phyloP scores from a whole-genome alignment of 35 echinoderm and acorn worm species.

The Diadema setosum region DNA sequence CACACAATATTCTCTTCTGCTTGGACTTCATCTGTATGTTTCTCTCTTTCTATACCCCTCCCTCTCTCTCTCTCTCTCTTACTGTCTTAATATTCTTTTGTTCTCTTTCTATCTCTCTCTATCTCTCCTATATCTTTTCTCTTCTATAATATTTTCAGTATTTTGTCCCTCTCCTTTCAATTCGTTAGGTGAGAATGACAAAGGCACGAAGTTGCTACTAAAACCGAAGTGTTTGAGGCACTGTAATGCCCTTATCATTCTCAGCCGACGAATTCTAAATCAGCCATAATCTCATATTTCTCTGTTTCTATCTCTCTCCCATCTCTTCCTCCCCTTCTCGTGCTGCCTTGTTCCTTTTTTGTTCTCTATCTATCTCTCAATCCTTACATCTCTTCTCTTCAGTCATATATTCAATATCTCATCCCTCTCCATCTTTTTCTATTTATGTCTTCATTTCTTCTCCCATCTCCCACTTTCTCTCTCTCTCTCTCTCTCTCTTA shows the following conservation, averaged over 20 bases:
- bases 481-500: neutral
- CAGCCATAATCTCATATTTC: no score
- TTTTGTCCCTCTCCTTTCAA: neutral
- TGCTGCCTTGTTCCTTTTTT: neutral
- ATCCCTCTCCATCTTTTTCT: neutral
- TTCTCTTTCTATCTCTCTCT: neutral
- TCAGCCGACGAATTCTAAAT: no score
- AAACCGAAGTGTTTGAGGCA: no score
- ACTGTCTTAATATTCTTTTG: neutral
- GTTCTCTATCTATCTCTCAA: neutral
- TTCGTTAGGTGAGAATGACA: no score
- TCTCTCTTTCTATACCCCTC: no score
- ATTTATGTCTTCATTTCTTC: neutral
- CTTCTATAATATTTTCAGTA: neutral
- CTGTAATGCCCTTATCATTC: no score
- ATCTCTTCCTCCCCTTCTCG: neutral
- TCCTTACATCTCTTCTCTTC: neutral
- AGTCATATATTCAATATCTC: neutral
- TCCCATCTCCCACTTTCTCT: neutral
- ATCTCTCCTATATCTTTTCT: neutral
- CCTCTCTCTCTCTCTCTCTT: neutral
- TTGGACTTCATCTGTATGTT: no score
- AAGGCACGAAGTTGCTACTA: no score
- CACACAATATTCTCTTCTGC: no score
- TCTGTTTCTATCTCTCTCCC: neutral